Evolutionary conservation across 2,113 vertebrate species (phyloP), one percentile per base, ranked within the genome.

Genomic region (Sebastes fasciatus): DNA sequence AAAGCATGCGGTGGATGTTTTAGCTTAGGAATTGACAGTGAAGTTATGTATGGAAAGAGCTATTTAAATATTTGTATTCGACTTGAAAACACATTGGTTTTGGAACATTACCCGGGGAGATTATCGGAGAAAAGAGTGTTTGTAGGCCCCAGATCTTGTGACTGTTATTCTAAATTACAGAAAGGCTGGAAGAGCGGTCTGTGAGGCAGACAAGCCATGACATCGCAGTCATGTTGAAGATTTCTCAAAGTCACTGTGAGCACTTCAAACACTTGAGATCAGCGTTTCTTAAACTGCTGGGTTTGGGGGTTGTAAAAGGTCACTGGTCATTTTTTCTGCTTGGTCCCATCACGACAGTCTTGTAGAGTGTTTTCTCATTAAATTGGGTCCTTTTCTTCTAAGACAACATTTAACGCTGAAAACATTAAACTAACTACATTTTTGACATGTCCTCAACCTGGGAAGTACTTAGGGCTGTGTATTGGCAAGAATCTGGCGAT

Each of bases 61-160:
- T 90, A 65, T 88, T 91, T 74, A 91, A 91, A 94, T 94, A 93
- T 95, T 93, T 95, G 83, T 81, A 87, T 89, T 91, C 62, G 67
- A 91, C 82, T 93, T 91, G 91, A 82, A 91, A 91, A 94, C 89
- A 93, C 84, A 82, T 92, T 83, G 76, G 88, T 88, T 92, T 92
- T 91, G 91, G 93, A 93, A 82, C 84, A 62, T 84, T 83, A 86
- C 80, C 80, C 80, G 2, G 34, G 55, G 86, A 94, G 88, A 90
- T 86, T 89, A 87, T 73, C 23, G 12, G 63, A 91, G 85, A 91
- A 91, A 93, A 83, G 77, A 79, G 48, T 57, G 82, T 69, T 88
- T 92, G 87, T 87, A 68, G 60, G 80, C 66, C 67, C 45, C 17
- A 17, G 76, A 64, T 87, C 86, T 89, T 83, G 51, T 79, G 88